Percentiles rank a stretch among this genome's conserved stretches.
These are phyloP conservation scores for Prionace glauca DNA, from an alignment of 2,797 vertebrate genomes.

Conservation along the genomic window DNA sequence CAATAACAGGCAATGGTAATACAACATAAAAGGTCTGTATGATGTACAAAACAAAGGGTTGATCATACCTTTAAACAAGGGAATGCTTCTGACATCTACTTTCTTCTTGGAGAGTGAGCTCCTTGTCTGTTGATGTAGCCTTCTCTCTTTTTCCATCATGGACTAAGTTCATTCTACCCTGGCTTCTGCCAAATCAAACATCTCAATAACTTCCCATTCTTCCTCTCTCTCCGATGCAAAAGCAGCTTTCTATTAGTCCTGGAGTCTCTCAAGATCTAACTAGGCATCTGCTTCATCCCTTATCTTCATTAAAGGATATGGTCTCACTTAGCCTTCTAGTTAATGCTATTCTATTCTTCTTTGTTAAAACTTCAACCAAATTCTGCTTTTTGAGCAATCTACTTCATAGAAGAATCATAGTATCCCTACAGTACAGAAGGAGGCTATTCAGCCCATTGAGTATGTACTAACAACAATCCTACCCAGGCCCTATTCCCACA, in stretches of 20 bases:
- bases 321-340: not conserved
- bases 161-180: not conserved
- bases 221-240: not conserved
- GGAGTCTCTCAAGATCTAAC: not conserved
- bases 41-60: not conserved
- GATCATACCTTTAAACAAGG: not conserved
- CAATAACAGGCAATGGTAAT: not conserved
- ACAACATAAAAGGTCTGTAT: not conserved
- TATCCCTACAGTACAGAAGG: no score
- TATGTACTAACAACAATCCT: no score
- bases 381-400: not conserved
- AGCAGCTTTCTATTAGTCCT: not conserved
- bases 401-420: not conserved
- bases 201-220: not conserved
- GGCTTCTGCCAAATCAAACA: not conserved
- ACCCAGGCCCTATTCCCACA: no score
- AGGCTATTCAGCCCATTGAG: no score
- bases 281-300: not conserved
- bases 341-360: not conserved
- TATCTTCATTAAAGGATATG: not conserved
- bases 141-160: not conserved
- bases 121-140: not conserved
- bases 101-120: not conserved
- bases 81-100: not conserved
- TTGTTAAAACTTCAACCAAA: not conserved